These are phyloP conservation scores for Scaptomyza reducta DNA, from an alignment of 2,888 invertebrate species.

Conservation along the genomic window DNA sequence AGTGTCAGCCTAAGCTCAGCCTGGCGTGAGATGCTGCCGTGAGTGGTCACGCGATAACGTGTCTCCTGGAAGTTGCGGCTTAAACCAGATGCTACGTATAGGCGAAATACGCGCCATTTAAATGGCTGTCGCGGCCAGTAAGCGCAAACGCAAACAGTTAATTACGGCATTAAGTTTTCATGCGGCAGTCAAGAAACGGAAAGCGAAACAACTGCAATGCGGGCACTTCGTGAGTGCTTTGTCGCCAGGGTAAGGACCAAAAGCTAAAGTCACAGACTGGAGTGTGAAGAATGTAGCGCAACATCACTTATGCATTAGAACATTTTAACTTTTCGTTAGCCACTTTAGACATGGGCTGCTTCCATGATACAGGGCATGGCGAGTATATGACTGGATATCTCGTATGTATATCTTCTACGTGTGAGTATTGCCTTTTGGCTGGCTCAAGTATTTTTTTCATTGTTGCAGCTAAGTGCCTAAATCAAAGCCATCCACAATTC, in stretches of 20 bases:
- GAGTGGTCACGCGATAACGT: constrained; percentile 44
- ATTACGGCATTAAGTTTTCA: constrained; percentile 77
- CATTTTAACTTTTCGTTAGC: constrained; percentile 75
- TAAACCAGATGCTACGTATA: constrained; percentile 56
- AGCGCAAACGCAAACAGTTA: constrained; percentile 75
- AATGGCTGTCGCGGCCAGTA: constrained; percentile 45
- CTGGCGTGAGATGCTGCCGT: constrained; percentile 29
- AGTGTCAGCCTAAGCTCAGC: neutral
- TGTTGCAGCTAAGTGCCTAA: constrained; percentile 37
- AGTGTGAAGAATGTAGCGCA: constrained; percentile 51
- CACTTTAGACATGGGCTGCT: constrained; percentile 67
- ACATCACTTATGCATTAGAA: constrained; percentile 77
- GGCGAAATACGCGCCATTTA: constrained; percentile 55
- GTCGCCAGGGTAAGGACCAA: constrained; percentile 44
- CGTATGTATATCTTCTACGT: constrained; percentile 68
- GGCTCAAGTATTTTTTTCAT: constrained; percentile 38
- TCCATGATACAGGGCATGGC: constrained; percentile 6
- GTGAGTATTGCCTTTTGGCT: constrained; percentile 66
- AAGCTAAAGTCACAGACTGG: constrained; percentile 21
- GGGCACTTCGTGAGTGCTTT: constrained; percentile 73
- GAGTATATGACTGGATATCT: constrained; percentile 5
- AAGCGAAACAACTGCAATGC: constrained; percentile 74
- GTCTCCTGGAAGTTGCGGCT: constrained; percentile 39
- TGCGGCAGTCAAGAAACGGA: constrained; percentile 53
- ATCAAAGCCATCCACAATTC: constrained; percentile 24